These are phyloP conservation scores for Porites lutea DNA, from an alignment of 64 coral and sea anemone genomes.

Conservation along the genomic window DNA sequence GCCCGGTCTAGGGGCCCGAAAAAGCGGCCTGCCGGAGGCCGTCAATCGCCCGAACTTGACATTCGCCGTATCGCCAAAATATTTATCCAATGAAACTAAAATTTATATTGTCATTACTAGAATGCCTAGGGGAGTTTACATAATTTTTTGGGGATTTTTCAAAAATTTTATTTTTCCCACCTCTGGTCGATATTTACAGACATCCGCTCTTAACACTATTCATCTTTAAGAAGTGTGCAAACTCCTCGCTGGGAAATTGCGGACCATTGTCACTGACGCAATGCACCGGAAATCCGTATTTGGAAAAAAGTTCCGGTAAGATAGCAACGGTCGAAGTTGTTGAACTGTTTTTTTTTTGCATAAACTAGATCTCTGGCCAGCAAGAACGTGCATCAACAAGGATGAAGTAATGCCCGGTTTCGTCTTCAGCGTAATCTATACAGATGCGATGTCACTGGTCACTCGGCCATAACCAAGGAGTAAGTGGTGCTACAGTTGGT, in stretches of 20 bases:
- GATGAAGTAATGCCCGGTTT: slow-evolving; percentile 10
- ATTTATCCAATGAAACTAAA: too few species aligned
- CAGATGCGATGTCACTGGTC: slow-evolving; percentile 5
- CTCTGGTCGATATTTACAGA: too few species aligned
- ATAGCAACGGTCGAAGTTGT: neutral
- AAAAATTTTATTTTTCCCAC: too few species aligned
- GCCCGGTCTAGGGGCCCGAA: too few species aligned
- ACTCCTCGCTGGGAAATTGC: slow-evolving; percentile 17
- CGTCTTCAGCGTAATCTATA: slow-evolving; percentile 7
- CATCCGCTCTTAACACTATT: slow-evolving; percentile 56
- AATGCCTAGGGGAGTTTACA: too few species aligned
- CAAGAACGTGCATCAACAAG: slow-evolving; percentile 13
- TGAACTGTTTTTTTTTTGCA: neutral
- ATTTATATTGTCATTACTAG: too few species aligned
- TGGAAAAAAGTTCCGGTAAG: neutral
- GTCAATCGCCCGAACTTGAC: too few species aligned
- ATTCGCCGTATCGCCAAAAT: too few species aligned
- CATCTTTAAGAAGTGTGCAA: slow-evolving; percentile 33
- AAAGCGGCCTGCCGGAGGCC: too few species aligned
- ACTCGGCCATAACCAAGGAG: slow-evolving; percentile 47
- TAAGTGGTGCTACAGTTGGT: slow-evolving; percentile 40
- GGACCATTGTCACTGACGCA: neutral
- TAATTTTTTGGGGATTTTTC: too few species aligned
- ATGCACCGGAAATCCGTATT: slow-evolving; percentile 1
- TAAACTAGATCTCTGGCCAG: slow-evolving; percentile 8